Base-by-base conservation (phyloP, 1,140 invertebrate species). In the Leptopilina clavipes region DNA sequence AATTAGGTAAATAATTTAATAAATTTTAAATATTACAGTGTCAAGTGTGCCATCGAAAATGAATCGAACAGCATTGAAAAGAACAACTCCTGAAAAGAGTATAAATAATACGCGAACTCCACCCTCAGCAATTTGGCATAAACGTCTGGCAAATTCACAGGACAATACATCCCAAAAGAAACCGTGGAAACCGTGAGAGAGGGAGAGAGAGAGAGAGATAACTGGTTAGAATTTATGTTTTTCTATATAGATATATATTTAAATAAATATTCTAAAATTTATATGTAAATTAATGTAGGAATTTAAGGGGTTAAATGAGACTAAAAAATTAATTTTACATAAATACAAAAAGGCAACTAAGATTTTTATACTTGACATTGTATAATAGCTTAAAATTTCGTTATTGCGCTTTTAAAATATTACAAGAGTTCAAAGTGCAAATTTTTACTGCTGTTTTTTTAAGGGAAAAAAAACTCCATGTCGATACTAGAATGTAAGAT, bases 401-500 rank as follows among this genome's bases (percentile, higher is more conserved):
- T 22, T 65, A 65, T 65, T 7, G 5, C 25, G n/a, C 25, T 65
- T 31, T 65, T 37, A 65, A 37, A 10, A 65, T n/a, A 9, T 65
- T 65, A n/a, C 19, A 65, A 65, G 25, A 40, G 37, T 40, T 22
- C 25, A 9, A 6, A 22, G 14, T n/a, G 10, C 1, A 25, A 65
- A 7, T 2, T 65, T 65, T 65, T 65, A 31, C 10, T 31, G 25
- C 5, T 65, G 11, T 25, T 25, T 31, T 31, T 40, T 40, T 54
- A 6, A 8, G 17, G 3, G 9, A 54, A 17, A 6, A 8, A 18
- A 17, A 65, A 31, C 14, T 37, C 18, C 12, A 65, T 65, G 59
- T 65, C 59, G 59, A 31, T 65, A 65, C 19, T 72, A 72, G 22
- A 48, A 54, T 31, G 14, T 52, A 25, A 54, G 3, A 9, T 52